Conservation (phyloP, 1,140 invertebrate genomes). For the Reticulitermes speratus region DNA sequence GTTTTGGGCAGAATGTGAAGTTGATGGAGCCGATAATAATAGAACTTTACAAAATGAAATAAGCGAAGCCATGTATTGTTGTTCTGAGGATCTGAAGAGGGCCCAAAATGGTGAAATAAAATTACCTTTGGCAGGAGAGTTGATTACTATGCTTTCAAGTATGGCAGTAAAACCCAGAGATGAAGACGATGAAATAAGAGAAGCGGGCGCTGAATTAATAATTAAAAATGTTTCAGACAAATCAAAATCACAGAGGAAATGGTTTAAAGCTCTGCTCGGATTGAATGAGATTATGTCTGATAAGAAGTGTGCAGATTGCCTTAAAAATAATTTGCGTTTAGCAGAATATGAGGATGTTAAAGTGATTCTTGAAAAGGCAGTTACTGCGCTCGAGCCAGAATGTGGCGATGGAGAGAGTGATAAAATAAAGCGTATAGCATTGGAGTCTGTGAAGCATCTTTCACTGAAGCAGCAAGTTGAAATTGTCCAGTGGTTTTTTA, state of each 20-base stretch:
- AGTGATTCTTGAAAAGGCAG: background rate
- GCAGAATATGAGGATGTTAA: conserved; percentile 18
- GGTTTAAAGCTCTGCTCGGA: conserved; percentile 24
- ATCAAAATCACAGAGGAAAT: conserved; percentile 18
- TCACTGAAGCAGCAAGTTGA: background rate
- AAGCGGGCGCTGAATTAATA: conserved; percentile 23
- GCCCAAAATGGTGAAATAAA: background rate
- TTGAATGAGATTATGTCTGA: background rate
- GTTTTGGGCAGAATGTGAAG: conserved; percentile 12
- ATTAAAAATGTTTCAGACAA: conserved; percentile 14
- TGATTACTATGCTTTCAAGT: conserved; percentile 21
- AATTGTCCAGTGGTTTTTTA: background rate
- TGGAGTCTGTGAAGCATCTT: background rate
- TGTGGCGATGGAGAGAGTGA: background rate
- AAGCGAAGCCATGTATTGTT: conserved; percentile 22
- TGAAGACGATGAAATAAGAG: conserved; percentile 31
- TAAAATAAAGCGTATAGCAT: background rate
- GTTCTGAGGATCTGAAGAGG: background rate
- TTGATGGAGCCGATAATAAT: background rate
- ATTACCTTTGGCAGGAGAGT: background rate
- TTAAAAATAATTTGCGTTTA: conserved; percentile 27
- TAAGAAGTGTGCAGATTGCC: background rate
- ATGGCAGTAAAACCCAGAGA: conserved; percentile 25
- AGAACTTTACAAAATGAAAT: conserved; percentile 16
- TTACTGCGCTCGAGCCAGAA: background rate